A percentile compares a stretch with the other conserved stretches of the same genome.
Conservation (phyloP, 1,140 invertebrate species). For the Philopotamus ludificatus region DNA sequence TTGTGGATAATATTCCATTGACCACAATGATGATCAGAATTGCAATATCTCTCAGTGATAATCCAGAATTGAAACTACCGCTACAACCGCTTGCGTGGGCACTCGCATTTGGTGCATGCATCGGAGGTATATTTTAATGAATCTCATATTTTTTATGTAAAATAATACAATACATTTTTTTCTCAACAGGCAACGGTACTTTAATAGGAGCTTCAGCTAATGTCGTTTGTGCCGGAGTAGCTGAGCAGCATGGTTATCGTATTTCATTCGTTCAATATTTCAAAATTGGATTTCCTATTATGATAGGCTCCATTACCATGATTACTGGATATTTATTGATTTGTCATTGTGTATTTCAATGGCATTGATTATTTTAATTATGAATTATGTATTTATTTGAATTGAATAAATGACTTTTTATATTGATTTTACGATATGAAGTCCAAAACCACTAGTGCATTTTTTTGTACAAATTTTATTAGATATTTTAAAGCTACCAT, state of each 20-base stretch:
- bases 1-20: constrained; percentile 84
- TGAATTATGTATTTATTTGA: too few relatives aligned
- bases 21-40: constrained; percentile 85
- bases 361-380: too few relatives aligned
- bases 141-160: neutral
- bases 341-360: constrained; percentile 65
- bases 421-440: too few relatives aligned
- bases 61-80: constrained; percentile 64
- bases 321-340: constrained; percentile 63
- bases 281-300: constrained; percentile 77
- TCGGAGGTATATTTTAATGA: constrained; percentile 64
- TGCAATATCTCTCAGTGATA: constrained; percentile 61
- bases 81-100: constrained; percentile 75
- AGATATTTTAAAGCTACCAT: too few relatives aligned
- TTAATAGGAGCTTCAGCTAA: constrained; percentile 82
- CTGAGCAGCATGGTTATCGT: constrained; percentile 81
- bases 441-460: too few relatives aligned
- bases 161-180: neutral
- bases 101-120: constrained; percentile 76
- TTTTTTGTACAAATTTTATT: too few relatives aligned
- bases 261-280: constrained; percentile 79
- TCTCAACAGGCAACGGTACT: constrained; percentile 75
- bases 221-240: constrained; percentile 81
- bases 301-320: constrained; percentile 58
- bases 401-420: too few relatives aligned